Evolutionary conservation across 2,113 vertebrate species (phyloP).

Genomic region (Baryphthengus martii): DNA sequence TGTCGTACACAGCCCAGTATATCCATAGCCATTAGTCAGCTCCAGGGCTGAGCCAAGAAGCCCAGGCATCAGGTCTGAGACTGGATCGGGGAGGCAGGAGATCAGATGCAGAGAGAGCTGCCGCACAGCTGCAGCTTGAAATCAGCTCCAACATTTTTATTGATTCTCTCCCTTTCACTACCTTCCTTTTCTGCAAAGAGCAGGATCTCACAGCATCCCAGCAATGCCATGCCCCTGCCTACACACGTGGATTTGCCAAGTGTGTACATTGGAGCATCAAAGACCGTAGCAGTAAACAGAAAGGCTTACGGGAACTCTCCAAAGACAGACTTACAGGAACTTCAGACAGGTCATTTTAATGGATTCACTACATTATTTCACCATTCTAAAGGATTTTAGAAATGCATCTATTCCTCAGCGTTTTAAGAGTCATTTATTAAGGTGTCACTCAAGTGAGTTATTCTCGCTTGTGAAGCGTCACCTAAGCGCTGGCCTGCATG

Average conservation of each 20-base stretch:
- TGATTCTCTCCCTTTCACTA: not conserved
- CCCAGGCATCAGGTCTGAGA: not conserved
- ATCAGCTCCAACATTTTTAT: not conserved
- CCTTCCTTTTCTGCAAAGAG: not conserved
- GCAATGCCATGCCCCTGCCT: not conserved
- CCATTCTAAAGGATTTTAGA: not conserved
- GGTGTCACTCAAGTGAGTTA: not conserved
- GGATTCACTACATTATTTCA: not conserved
- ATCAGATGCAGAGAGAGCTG: not conserved
- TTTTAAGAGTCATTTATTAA: conserved; percentile 1
- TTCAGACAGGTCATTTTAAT: not conserved
- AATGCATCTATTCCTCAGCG: not conserved
- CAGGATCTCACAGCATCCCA: not conserved
- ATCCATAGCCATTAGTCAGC: not conserved
- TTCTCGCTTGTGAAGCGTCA: not conserved
- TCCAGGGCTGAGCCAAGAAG: not conserved
- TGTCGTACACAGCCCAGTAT: not conserved
- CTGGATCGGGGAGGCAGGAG: not conserved
- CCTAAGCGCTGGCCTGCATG: not conserved
- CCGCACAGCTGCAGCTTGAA: not conserved
- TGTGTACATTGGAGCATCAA: not conserved
- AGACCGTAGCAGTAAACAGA: not conserved
- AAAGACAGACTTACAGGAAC: not conserved
- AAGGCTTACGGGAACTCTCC: not conserved
- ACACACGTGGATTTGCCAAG: fast-evolving